Evolutionary conservation across 2,113 vertebrate species (phyloP), one percentile per base, ranked within the genome.

Genomic region (Pampusana beccarii): DNA sequence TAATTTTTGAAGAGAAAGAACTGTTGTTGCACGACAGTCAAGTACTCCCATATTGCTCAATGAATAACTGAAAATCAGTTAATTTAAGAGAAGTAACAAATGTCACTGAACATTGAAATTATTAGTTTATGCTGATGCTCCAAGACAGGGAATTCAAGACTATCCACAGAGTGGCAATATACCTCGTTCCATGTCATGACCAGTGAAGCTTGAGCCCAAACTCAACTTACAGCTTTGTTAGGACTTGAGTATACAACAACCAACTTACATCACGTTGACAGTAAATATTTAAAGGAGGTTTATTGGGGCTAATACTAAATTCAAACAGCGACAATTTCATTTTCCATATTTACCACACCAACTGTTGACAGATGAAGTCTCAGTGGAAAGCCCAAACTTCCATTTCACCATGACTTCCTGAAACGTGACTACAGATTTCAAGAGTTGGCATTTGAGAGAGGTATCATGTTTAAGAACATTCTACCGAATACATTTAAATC

Each of bases 301-400:
- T 97, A 95, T 95, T 96, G 0, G 93, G 93, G 92, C 96, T 79
- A 96, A 87, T 88, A 87, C 83, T 96, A 87, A 96, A 89, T 79
- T 82, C 83, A 91, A 91, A 96, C 96, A 96, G 83, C 93, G 73
- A 94, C 92, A 96, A 94, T 73, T 80, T 92, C 12, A 86, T 92
- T 93, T 90, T 89, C 62, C 78, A 95, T 50, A 74, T 91, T 96
- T 89, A 92, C 70, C 83, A 92, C 70, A 93, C 15, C 71, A 84
- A 78, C 75, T 57, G 72, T 88, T 93, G 75, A 95, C 65, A 95
- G 80, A 93, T 48, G 50, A 94, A 93, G 33, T 91, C 83, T 90
- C 88, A 91, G 80, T 48, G 83, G 42, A 83, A 86, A 92, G 57
- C 92, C 64, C 71, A 88, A 86, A 70, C 93, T 92, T 93, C 93